Percentiles rank a stretch among this genome's conserved stretches.
These are phyloP conservation scores for Cacoxenus indagator DNA, from an alignment of 2,888 invertebrate species.

Conservation along the genomic window DNA sequence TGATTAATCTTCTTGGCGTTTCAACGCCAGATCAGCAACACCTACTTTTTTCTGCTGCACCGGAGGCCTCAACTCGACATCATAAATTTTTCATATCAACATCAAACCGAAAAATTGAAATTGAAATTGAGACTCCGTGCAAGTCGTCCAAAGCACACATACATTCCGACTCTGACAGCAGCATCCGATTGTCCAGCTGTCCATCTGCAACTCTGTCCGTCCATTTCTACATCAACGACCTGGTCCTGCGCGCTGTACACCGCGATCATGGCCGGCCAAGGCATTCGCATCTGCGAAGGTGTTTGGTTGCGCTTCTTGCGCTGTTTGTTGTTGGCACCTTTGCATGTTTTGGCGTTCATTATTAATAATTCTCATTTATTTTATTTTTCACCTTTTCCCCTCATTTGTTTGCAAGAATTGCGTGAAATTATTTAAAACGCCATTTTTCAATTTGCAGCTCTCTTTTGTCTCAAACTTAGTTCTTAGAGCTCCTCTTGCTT, in stretches of 20 bases:
- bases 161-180: neutral
- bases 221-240: slow-evolving; percentile 1
- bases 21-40: slow-evolving; percentile 49
- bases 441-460: slow-evolving; percentile 13
- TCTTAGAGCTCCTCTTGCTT: neutral
- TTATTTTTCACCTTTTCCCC: neutral
- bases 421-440: slow-evolving; percentile 18
- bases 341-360: slow-evolving; percentile 23
- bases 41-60: slow-evolving; percentile 30
- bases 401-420: neutral
- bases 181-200: neutral
- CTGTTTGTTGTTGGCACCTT: slow-evolving; percentile 32
- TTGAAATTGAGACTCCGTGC: slow-evolving; percentile 33
- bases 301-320: slow-evolving; percentile 21
- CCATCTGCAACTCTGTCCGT: neutral
- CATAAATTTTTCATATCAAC: slow-evolving; percentile 23
- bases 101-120: slow-evolving; percentile 29
- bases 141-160: neutral
- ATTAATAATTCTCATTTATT: slow-evolving; percentile 23
- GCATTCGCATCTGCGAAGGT: slow-evolving; percentile 7
- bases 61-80: slow-evolving; percentile 10
- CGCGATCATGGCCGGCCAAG: neutral
- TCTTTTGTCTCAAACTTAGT: neutral
- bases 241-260: neutral
- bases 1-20: slow-evolving; percentile 56